Evolutionary conservation across 2,113 vertebrate genomes (phyloP).

Genomic region (Hyperopisus bebe): DNA sequence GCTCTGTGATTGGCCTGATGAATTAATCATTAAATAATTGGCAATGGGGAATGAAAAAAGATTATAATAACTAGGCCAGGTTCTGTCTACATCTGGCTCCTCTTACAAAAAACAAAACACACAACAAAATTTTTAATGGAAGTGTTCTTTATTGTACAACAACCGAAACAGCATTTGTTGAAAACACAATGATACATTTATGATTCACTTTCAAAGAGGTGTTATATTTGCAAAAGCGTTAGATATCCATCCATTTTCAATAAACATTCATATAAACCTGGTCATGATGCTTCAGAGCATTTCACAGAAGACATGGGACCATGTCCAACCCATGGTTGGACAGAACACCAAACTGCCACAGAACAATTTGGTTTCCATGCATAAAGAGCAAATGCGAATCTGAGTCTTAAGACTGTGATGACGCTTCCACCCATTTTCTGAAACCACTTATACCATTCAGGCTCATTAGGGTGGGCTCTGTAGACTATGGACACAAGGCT

Average conservation of each 20-base stretch:
- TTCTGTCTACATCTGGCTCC: neutral
- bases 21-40: conserved; percentile 11
- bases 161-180: neutral
- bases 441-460: too few relatives aligned
- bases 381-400: neutral
- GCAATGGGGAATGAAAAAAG: neutral
- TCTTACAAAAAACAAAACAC: neutral
- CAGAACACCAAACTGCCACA: neutral
- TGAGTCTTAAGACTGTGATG: neutral
- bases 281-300: neutral
- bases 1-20: neutral
- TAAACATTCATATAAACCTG: neutral
- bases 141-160: neutral
- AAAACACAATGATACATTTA: neutral
- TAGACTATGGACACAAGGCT: too few relatives aligned
- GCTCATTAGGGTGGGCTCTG: too few relatives aligned
- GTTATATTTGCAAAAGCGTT: neutral
- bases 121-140: neutral
- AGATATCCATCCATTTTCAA: neutral
- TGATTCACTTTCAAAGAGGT: neutral
- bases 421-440: neutral
- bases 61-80: neutral
- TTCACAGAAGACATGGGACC: neutral
- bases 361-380: neutral
- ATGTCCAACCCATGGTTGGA: neutral